Conservation (phyloP, 2,888 invertebrate species). For the Mesorhabditis spiculigera region DNA sequence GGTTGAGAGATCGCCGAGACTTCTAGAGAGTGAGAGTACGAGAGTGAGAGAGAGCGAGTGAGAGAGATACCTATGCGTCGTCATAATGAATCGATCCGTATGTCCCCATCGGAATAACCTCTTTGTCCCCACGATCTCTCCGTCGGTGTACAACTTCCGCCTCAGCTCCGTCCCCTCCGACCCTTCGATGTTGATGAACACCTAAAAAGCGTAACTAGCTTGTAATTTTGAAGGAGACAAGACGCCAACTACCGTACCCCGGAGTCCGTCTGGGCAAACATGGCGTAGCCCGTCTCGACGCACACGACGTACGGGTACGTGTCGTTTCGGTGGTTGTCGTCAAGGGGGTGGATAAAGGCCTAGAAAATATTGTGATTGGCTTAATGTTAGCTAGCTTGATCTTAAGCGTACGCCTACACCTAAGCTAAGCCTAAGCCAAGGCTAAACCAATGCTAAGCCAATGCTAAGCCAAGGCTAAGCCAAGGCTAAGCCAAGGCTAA, state of each 20-base stretch:
- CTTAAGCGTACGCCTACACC: background rate
- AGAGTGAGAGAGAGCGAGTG: background rate
- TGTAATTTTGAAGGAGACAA: background rate
- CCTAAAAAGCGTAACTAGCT: constrained; percentile 11
- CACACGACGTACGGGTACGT: constrained; percentile 27
- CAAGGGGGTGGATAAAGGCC: constrained; percentile 9
- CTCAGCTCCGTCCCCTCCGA: constrained; percentile 27
- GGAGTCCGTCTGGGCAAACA: constrained; percentile 38
- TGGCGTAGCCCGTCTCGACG: constrained; percentile 40
- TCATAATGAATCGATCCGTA: constrained; percentile 35
- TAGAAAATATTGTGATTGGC: background rate
- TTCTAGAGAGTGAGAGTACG: background rate
- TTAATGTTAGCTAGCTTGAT: background rate
- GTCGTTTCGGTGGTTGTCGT: constrained; percentile 35
- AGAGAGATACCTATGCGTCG: constrained; percentile 27
- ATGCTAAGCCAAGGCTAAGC: too few species aligned
- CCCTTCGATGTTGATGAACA: constrained; percentile 36
- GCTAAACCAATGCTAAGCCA: too few species aligned
- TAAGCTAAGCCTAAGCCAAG: too few species aligned
- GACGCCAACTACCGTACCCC: constrained; percentile 13
- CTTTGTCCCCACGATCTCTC: constrained; percentile 13
- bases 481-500: too few species aligned
- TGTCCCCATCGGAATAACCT: constrained; percentile 38
- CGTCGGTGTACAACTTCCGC: constrained; percentile 21
- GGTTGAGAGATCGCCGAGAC: constrained; percentile 31